These are phyloP conservation scores for Mayetiola destructor DNA, from an alignment of 2,888 invertebrate genomes.

Conservation along the genomic window DNA sequence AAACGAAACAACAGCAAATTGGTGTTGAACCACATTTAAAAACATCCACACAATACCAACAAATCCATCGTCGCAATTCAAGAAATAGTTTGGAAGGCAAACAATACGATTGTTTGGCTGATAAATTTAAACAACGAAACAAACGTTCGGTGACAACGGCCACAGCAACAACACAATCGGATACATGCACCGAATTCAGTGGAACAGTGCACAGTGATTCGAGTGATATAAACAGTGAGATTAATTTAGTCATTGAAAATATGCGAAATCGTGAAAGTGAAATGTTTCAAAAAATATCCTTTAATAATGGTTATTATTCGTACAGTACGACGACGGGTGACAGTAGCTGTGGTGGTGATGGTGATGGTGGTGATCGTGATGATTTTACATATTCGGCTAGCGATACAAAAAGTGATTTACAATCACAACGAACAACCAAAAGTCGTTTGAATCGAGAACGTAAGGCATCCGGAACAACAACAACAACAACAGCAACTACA, in stretches of 20 bases:
- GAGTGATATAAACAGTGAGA: slow-evolving; percentile 5
- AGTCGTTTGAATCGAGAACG: too few species aligned
- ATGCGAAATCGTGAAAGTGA: slow-evolving; percentile 19
- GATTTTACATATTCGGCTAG: too few species aligned
- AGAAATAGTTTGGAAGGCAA: not conserved
- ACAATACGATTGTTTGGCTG: not conserved
- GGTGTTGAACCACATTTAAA: not conserved
- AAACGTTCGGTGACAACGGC: not conserved
- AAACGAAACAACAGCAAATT: not conserved
- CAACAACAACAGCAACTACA: too few species aligned
- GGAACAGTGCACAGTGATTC: not conserved
- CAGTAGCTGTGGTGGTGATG: slow-evolving; percentile 24
- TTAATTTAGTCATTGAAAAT: slow-evolving; percentile 17
- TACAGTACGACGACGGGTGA: slow-evolving; percentile 29
- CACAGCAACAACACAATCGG: not conserved
- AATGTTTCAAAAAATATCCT: slow-evolving; percentile 27
- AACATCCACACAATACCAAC: not conserved
- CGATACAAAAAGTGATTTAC: too few species aligned
- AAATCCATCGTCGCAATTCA: not conserved
- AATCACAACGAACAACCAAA: too few species aligned
- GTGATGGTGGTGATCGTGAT: too few species aligned
- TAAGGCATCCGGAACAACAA: too few species aligned
- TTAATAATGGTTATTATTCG: slow-evolving; percentile 33
- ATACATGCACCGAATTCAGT: not conserved
- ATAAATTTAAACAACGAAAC: not conserved